Percentiles rank a stretch among this genome's conserved stretches.
phyloP scores from a whole-genome alignment of 2,888 invertebrate species.

The Euphydryas editha region DNA sequence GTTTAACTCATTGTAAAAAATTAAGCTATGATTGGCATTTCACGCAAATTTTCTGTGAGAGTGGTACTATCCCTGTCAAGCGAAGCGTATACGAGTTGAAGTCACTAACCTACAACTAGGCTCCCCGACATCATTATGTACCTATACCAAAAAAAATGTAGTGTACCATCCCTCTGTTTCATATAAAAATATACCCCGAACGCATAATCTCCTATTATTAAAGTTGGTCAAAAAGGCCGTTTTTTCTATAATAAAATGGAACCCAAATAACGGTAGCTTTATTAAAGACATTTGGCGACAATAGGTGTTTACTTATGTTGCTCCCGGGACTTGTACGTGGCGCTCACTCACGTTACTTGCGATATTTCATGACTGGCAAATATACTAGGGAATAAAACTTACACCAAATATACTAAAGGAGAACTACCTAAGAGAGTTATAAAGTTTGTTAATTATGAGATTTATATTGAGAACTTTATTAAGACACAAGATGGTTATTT shows the following conservation, averaged over 20 bases:
- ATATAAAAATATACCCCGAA: too few species aligned
- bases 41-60: too few species aligned
- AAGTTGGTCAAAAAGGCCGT: neutral
- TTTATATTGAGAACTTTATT: neutral
- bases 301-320: neutral
- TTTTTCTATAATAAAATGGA: neutral
- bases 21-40: too few species aligned
- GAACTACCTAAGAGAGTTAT: neutral
- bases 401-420: neutral
- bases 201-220: too few species aligned
- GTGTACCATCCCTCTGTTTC: too few species aligned
- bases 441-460: neutral
- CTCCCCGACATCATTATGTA: too few species aligned
- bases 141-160: too few species aligned
- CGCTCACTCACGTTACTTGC: neutral
- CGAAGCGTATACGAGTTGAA: too few species aligned
- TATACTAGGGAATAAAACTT: neutral
- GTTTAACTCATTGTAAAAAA: too few species aligned
- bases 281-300: constrained; percentile 6
- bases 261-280: neutral
- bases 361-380: constrained; percentile 7
- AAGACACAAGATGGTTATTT: too few species aligned
- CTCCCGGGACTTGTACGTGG: neutral
- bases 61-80: too few species aligned
- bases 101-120: too few species aligned